Evolutionary conservation across 2,113 vertebrate genomes (phyloP), one percentile per base, ranked within the genome.

Genomic region (Peromyscus polionotus): DNA sequence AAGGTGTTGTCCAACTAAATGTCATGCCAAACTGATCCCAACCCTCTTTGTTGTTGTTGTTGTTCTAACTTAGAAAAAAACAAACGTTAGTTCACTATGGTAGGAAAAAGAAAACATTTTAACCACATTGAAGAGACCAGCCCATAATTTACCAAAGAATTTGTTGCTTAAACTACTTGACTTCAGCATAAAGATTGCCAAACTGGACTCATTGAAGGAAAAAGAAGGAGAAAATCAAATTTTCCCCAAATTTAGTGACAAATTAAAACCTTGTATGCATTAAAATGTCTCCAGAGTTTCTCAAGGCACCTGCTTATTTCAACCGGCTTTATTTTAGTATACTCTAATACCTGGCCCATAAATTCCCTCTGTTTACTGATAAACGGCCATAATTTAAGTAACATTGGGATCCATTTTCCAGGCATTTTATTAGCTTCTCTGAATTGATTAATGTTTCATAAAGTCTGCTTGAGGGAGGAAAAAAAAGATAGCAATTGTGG

Each of bases 401-500:
- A 96, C 75, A 96, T 95, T 77, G 96, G 95, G 65, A 48, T 84
- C 97, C 93, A 63, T 11, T 75, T 98, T 97, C 93, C 20, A 93
- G 95, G 80, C 90, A 95, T 96, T 98, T 97, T 97, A 72, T 90
- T 97, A 97, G 90, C 93, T 95, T 96, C 63, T 92, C 70, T 42
- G 96, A 95, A 97, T 96, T 81, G 22, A 98, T 97, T 95, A 96
- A 92, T 96, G 73, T 95, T 95, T 98, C 90, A 96, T 97, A 97
- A 97, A 96, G 1, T 57, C 70, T 91, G 76, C 96, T 97, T 96
- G 93, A 94, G 91, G 92, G 67, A 57, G 68, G 0, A 39, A 92
- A 87, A 84, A 36, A 93, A 89, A 80, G 84, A 93, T 36, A 59
- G n/a, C 67, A 85, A 97, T 95, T 96, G 65, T 75, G 0, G 3